Percentiles rank a stretch among this genome's conserved stretches.
Conservation (phyloP, 2,113 vertebrate genomes). For the Enhydra lutris region DNA sequence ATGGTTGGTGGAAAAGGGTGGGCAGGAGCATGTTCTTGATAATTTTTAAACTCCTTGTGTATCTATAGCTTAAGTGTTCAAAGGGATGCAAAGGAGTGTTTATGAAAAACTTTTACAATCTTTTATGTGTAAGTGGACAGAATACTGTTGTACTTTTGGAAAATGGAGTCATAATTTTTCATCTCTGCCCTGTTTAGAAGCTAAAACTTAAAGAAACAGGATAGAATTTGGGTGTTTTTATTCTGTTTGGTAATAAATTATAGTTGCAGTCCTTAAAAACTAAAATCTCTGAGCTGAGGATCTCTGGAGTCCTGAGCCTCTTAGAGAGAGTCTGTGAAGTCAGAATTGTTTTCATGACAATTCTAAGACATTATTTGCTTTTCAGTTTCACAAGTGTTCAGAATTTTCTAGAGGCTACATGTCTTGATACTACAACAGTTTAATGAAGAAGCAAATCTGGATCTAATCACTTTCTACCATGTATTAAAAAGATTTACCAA, state of each 20-base stretch:
- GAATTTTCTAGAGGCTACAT: constrained; percentile 2
- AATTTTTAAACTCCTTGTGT: background rate
- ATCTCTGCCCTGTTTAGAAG: background rate
- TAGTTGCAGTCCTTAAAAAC: background rate
- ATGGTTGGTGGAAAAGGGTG: background rate
- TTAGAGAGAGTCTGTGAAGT: background rate
- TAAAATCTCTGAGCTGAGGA: background rate
- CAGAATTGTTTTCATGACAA: background rate
- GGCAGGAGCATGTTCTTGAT: background rate
- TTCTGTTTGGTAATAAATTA: constrained; percentile 4
- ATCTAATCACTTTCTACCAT: background rate
- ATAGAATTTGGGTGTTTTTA: background rate
- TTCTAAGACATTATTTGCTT: background rate
- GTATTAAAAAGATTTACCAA: background rate
- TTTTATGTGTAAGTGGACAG: background rate
- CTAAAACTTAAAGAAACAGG: background rate
- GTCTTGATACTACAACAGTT: background rate
- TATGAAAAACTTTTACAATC: background rate
- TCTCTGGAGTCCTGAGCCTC: background rate
- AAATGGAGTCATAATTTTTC: background rate
- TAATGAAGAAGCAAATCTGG: background rate
- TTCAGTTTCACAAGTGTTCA: background rate
- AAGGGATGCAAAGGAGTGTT: constrained; percentile 14
- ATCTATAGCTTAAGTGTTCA: background rate
- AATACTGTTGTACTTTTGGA: background rate